Conservation (phyloP, 2,888 invertebrate species). For the Antheraea assamensis region DNA sequence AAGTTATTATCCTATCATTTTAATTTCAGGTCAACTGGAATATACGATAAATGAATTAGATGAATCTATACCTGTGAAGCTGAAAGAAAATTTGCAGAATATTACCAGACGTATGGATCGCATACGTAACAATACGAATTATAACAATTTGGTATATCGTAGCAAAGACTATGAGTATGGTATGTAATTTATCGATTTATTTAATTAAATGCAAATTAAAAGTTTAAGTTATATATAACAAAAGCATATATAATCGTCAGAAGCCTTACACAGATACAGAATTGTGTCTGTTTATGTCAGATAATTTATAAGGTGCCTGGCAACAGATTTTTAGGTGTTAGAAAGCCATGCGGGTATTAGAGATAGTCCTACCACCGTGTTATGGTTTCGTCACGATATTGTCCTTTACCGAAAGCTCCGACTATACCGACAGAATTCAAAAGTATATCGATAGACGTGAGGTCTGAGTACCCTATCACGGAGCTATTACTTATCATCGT, state of each 20-base stretch:
- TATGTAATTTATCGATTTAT: conserved; percentile 35
- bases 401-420: too few relatives aligned
- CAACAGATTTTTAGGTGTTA: too few relatives aligned
- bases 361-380: too few relatives aligned
- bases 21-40: conserved; percentile 63
- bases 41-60: conserved; percentile 75
- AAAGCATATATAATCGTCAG: background rate
- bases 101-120: conserved; percentile 72
- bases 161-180: conserved; percentile 77
- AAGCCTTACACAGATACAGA: too few relatives aligned
- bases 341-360: too few relatives aligned
- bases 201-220: background rate
- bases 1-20: background rate
- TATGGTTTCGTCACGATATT: too few relatives aligned
- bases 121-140: conserved; percentile 59
- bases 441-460: too few relatives aligned
- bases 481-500: too few relatives aligned
- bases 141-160: conserved; percentile 57
- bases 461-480: too few relatives aligned
- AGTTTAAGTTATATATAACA: background rate
- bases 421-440: too few relatives aligned
- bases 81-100: conserved; percentile 71
- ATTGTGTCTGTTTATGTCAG: too few relatives aligned
- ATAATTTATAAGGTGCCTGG: too few relatives aligned
- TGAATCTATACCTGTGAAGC: conserved; percentile 65